Percentiles rank a stretch among this genome's conserved stretches.
Conservation (phyloP, 2,888 invertebrate species). For the Nebria brevicollis region DNA sequence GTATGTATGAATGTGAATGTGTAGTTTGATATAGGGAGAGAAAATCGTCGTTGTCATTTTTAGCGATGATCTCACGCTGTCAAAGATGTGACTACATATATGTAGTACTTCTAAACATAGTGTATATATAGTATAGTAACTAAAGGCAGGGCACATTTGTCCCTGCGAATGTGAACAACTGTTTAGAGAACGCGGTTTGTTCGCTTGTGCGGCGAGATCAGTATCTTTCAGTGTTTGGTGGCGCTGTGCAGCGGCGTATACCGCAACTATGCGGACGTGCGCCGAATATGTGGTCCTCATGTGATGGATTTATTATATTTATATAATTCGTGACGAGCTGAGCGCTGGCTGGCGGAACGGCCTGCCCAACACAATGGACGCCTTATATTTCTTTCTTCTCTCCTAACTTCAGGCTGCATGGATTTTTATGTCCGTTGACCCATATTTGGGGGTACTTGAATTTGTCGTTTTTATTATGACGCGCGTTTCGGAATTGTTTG, state of each 20-base stretch:
- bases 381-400: not conserved
- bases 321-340: conserved; percentile 32
- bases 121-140: not conserved
- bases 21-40: not conserved
- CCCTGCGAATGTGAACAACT: not conserved
- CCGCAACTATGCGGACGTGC: conserved; percentile 41
- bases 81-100: not conserved
- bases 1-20: not conserved
- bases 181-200: not conserved
- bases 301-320: conserved; percentile 45
- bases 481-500: conserved; percentile 36
- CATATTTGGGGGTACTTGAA: conserved; percentile 40
- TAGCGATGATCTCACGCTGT: conserved; percentile 21
- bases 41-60: not conserved
- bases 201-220: not conserved
- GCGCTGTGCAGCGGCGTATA: conserved; percentile 34
- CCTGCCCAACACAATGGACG: conserved; percentile 27
- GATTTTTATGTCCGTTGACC: conserved; percentile 34
- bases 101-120: not conserved
- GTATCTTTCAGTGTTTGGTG: conserved; percentile 10
- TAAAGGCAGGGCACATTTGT: conserved; percentile 2
- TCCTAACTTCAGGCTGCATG: not conserved
- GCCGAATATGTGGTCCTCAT: conserved; percentile 28
- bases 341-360: conserved; percentile 28
- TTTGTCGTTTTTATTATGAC: conserved; percentile 35